Conservation (phyloP, 2,113 vertebrate genomes). For the Caretta caretta region DNA sequence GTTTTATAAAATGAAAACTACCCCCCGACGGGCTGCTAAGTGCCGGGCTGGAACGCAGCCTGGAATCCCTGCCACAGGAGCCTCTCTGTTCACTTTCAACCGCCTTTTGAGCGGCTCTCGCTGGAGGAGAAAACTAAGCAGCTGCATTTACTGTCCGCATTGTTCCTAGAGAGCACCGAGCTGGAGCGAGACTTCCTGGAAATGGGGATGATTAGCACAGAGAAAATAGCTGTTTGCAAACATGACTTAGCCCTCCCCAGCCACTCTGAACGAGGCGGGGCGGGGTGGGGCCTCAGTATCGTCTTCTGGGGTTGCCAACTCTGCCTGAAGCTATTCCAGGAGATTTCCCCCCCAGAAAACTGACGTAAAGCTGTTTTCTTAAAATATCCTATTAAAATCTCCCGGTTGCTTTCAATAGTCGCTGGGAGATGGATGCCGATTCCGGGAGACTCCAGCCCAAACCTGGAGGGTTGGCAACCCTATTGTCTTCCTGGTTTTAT, state of each 20-base stretch:
- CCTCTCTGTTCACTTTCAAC: neutral
- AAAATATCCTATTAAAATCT: no score
- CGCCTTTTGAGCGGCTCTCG: neutral
- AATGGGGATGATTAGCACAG: neutral
- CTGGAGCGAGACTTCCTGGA: neutral
- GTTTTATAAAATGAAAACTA: neutral
- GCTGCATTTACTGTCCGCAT: fast-evolving
- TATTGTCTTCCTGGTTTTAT: neutral
- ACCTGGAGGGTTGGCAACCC: no score
- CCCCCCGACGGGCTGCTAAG: neutral
- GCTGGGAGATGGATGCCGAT: no score
- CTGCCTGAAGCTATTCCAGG: no score
- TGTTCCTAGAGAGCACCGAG: neutral
- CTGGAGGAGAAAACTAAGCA: neutral
- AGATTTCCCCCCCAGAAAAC: no score
- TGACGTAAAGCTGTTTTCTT: no score
- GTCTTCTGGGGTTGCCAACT: no score
- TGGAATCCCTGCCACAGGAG: neutral
- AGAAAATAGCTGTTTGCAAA: neutral
- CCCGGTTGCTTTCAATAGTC: no score
- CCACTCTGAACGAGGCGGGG: neutral
- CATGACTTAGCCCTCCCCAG: neutral
- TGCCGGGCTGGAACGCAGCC: neutral
- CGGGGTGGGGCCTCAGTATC: no score
- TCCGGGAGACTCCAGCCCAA: no score